These are phyloP conservation scores for Bibio marci DNA, from an alignment of 2,888 invertebrate species.

Conservation along the genomic window DNA sequence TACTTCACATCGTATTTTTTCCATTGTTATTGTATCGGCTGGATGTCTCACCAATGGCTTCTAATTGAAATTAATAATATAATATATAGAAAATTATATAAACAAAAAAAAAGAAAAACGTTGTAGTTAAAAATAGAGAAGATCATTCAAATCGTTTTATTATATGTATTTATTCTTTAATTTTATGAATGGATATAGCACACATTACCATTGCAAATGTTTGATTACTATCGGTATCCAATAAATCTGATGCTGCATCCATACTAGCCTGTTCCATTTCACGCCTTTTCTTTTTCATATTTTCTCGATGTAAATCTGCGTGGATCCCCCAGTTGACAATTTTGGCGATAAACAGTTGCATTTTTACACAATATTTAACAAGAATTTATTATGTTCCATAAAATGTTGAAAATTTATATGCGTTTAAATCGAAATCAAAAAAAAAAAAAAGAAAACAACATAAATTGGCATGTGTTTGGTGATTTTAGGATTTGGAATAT, in stretches of 20 bases:
- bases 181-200: conserved; percentile 2
- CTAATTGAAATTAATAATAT: conserved; percentile 31
- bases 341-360: too few relatives aligned
- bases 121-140: too few relatives aligned
- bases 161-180: too few relatives aligned
- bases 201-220: conserved; percentile 82
- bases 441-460: conserved; percentile 2
- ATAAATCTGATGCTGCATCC: conserved; percentile 70
- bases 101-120: too few relatives aligned
- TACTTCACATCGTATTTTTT: conserved; percentile 78
- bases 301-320: conserved; percentile 60
- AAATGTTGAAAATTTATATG: conserved; percentile 8
- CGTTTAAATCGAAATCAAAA: conserved; percentile 3
- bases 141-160: too few relatives aligned
- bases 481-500: background rate
- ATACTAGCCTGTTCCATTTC: conserved; percentile 75
- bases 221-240: conserved; percentile 75
- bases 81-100: too few relatives aligned
- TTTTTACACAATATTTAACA: conserved; percentile 19
- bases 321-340: conserved; percentile 44
- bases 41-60: conserved; percentile 77
- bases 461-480: background rate
- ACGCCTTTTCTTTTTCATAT: conserved; percentile 73
- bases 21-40: conserved; percentile 57
- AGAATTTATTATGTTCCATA: conserved; percentile 31